A percentile compares a stretch with the other conserved stretches of the same genome.
These are phyloP conservation scores for Ophion costatus DNA, from an alignment of 2,888 invertebrate species.

Conservation along the genomic window DNA sequence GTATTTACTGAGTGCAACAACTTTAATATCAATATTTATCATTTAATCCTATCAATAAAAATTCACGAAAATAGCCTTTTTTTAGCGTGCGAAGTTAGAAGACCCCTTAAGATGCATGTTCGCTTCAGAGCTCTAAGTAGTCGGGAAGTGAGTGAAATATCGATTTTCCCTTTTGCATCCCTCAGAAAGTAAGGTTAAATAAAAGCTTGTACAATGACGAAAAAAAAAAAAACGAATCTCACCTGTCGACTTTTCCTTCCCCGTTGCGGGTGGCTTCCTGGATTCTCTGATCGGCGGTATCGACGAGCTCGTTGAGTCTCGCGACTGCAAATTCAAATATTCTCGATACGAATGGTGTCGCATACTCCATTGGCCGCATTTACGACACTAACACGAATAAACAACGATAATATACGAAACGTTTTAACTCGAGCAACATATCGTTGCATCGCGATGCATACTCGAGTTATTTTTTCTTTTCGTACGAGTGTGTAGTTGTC, in stretches of 20 bases:
- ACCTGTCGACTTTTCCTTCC: conserved; percentile 93
- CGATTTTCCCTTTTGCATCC: too few relatives aligned
- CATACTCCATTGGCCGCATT: background rate
- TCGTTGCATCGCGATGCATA: conserved; percentile 37
- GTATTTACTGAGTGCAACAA: too few relatives aligned
- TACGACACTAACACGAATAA: background rate
- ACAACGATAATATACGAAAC: conserved; percentile 64
- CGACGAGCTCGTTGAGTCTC: conserved; percentile 89
- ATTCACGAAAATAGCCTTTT: too few relatives aligned
- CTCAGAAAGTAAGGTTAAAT: too few relatives aligned
- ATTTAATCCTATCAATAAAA: too few relatives aligned
- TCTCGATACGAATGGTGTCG: conserved; percentile 15
- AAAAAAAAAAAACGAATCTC: conserved; percentile 72
- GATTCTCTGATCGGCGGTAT: conserved; percentile 89
- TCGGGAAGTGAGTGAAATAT: too few relatives aligned
- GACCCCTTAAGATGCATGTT: too few relatives aligned
- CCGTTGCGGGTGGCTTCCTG: conserved; percentile 88
- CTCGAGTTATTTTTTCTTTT: conserved; percentile 6
- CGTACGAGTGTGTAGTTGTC: conserved; percentile 20
- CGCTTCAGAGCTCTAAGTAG: too few relatives aligned
- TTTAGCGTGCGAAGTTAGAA: too few relatives aligned
- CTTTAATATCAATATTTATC: too few relatives aligned
- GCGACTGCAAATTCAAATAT: conserved; percentile 86
- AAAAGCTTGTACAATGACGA: too few relatives aligned
- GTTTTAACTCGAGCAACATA: conserved; percentile 61